These are phyloP conservation scores for Nomada lathburiana DNA, from an alignment of 2,888 invertebrate species.

Conservation along the genomic window DNA sequence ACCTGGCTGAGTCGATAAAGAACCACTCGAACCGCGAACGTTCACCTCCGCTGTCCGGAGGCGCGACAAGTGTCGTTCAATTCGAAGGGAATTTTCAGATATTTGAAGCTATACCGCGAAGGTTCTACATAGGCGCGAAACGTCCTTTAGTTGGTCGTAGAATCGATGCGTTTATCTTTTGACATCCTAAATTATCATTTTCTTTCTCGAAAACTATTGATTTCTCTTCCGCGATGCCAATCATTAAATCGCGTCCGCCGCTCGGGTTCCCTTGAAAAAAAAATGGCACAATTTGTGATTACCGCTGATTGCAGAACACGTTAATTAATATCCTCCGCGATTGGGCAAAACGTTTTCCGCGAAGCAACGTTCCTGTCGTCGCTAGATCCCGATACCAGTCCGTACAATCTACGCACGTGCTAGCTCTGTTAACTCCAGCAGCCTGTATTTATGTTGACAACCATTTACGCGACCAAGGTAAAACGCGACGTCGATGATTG, in stretches of 20 bases:
- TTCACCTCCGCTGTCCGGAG: conserved; percentile 24
- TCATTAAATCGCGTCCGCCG: too few species aligned
- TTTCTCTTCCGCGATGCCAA: too few species aligned
- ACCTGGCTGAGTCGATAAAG: conserved; percentile 17
- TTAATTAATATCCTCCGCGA: conserved; percentile 2
- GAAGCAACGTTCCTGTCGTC: conserved; percentile 4
- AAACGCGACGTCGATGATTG: conserved; percentile 14
- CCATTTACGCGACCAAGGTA: conserved; percentile 41
- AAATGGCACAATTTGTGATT: neutral
- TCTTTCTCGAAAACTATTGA: too few species aligned
- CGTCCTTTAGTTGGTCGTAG: too few species aligned
- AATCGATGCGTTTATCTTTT: too few species aligned
- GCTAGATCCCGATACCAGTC: neutral
- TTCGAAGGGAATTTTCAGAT: too few species aligned
- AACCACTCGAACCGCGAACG: conserved; percentile 22
- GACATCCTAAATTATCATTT: too few species aligned
- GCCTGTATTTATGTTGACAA: conserved; percentile 18
- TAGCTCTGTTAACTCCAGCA: neutral
- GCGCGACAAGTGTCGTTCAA: too few species aligned
- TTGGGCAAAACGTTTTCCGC: conserved; percentile 5
- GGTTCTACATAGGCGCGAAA: too few species aligned
- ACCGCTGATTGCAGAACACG: neutral
- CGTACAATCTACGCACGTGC: neutral
- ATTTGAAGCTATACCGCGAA: too few species aligned
- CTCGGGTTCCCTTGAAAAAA: too few species aligned